Evolutionary conservation across 2,113 vertebrate genomes (phyloP).

Genomic region (Sturnira hondurensis): DNA sequence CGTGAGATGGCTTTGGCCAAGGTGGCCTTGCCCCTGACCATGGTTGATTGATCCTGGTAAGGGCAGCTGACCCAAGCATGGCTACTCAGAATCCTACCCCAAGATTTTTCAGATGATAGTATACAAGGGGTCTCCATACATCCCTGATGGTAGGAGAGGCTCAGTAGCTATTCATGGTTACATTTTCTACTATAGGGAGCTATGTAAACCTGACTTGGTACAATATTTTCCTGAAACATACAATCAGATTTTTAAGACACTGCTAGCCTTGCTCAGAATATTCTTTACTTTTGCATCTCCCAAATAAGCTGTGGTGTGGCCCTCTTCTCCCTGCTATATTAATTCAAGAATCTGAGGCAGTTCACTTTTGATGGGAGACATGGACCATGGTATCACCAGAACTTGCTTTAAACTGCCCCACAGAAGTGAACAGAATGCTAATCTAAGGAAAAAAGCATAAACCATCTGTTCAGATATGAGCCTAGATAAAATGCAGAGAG

Average conservation of each 20-base stretch:
- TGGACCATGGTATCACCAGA: neutral
- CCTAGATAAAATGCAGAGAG: neutral
- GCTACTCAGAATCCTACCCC: neutral
- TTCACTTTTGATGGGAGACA: neutral
- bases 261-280: neutral
- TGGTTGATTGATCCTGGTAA: neutral
- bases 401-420: neutral
- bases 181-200: neutral
- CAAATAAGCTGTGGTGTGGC: neutral
- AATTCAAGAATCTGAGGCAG: neutral
- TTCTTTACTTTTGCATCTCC: neutral
- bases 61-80: neutral
- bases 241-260: neutral
- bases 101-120: neutral
- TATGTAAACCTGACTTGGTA: neutral
- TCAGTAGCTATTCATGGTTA: neutral
- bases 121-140: neutral
- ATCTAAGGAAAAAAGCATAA: neutral
- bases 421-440: neutral
- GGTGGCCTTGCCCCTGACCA: neutral
- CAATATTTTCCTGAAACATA: neutral
- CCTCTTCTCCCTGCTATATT: neutral
- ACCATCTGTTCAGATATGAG: neutral
- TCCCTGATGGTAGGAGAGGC: neutral
- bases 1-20: neutral